A percentile compares a stretch with the other conserved stretches of the same genome.
Conservation (phyloP, 2,113 vertebrate species). For the Nycticorax nycticorax region DNA sequence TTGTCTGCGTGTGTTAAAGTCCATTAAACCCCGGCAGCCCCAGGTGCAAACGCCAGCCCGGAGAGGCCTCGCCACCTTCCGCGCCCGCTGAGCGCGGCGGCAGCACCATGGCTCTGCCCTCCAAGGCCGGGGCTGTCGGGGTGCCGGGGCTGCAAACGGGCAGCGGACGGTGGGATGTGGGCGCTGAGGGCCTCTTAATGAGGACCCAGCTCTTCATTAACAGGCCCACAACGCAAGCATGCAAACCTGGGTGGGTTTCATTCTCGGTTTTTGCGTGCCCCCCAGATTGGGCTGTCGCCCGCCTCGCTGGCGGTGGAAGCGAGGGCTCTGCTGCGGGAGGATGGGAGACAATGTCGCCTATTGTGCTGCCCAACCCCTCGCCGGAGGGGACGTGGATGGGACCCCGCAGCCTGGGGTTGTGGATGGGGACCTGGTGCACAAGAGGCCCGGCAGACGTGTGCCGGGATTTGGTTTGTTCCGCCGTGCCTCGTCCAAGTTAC, state of each 20-base stretch:
- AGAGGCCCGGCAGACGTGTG: background rate
- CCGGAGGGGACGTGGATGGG: background rate
- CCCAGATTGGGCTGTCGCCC: background rate
- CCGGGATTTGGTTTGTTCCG: background rate
- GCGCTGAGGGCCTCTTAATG: constrained; percentile 44
- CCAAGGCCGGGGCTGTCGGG: no score
- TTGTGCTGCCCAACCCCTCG: constrained; percentile 42
- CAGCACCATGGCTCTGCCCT: background rate
- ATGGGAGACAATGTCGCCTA: constrained; percentile 50
- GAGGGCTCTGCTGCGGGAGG: background rate
- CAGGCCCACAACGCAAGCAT: background rate
- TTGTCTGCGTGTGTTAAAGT: constrained; percentile 89
- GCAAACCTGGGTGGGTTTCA: background rate
- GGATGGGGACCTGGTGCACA: background rate
- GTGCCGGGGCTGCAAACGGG: constrained; percentile 26
- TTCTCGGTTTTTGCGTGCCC: background rate
- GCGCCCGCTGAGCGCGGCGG: constrained; percentile 66
- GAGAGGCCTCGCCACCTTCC: constrained; percentile 23
- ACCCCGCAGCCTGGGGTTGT: background rate
- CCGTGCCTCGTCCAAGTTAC: background rate
- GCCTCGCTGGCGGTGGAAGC: background rate
- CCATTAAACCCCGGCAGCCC: constrained; percentile 83
- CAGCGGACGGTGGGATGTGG: background rate
- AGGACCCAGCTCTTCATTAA: constrained; percentile 41
- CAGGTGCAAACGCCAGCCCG: constrained; percentile 87